Base-by-base conservation (phyloP, 2,888 invertebrate genomes). In the Amphipoea lucens region DNA sequence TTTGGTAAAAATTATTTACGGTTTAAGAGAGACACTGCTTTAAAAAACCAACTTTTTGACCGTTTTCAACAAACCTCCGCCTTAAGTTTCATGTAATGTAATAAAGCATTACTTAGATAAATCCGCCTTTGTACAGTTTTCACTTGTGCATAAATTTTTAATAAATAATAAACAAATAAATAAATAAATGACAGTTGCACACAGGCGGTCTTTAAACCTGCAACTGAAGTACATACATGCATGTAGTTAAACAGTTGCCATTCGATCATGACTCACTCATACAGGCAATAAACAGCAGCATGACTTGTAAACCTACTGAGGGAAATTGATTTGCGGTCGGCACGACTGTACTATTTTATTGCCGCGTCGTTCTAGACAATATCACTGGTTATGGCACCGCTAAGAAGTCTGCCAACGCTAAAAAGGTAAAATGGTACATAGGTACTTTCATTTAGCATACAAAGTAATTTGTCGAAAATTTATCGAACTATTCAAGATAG, bases 251-350 rank as follows among this genome's bases (percentile, higher is more conserved):
- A 84, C 65, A 81, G 79, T 60, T 84, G 81, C 51, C 60, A 79
- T 62, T 85, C 14, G 7, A 20, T 62, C 74, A 85, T 70, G 74
- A 65, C n/a, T 85, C 69, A 70, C 45, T 66, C n/a, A 72, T 4
- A 40, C 29, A 29, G 57, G 51, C 65, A 85, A 62, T 82, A 81
- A 85, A 81, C 45, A 29, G 54, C 54, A 62, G 12, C 60, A 17
- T 76, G 77, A 42, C 86, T 76, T 76, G 72, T 81, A 74, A 82
- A 82, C 76, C 73, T 70, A 74, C 70, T 65, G 20, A 86, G 42
- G 70, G 29, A 74, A 86, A 86, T 83, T 78, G 78, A 71, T 78
- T 86, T 67, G 70, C 67, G 36, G 83, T 78, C 86, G 78, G 86
- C 78, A 63, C 70, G 73, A 63, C 36, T 86, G 68, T 69, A 17